phyloP scores from a whole-genome alignment of 2,797 vertebrate species.

The Chelon auratus region DNA sequence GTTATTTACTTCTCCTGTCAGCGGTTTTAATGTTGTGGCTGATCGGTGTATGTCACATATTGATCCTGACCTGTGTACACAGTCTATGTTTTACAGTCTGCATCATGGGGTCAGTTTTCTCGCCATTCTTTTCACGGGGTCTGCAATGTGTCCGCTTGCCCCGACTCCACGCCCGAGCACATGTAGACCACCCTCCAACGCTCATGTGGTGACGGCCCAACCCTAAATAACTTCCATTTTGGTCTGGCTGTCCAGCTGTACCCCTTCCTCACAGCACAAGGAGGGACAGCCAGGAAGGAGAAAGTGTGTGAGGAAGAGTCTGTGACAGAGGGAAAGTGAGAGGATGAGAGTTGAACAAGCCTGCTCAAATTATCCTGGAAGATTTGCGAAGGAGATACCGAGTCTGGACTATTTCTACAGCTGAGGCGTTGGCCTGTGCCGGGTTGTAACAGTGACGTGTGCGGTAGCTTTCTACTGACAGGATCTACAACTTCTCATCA shows the following conservation, averaged over 20 bases:
- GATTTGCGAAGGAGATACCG: not conserved
- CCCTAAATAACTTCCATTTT: conserved; percentile 81
- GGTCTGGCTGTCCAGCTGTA: conserved; percentile 36
- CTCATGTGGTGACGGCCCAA: conserved; percentile 65
- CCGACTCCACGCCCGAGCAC: conserved; percentile 70
- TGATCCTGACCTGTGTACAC: not conserved
- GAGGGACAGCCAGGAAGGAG: conserved; percentile 28
- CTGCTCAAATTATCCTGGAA: conserved; percentile 3
- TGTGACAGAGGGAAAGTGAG: conserved; percentile 30
- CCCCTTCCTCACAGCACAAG: conserved; percentile 29
- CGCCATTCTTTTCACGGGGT: conserved; percentile 47
- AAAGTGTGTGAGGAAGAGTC: conserved; percentile 50
- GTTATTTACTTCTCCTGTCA: no score
- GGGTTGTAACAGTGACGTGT: not conserved
- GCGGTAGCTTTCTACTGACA: not conserved
- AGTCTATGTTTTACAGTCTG: not conserved
- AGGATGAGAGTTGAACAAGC: conserved; percentile 32
- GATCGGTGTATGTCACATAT: not conserved
- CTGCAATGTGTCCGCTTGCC: conserved; percentile 52
- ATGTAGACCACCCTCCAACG: conserved; percentile 56
- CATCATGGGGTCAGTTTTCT: conserved; percentile 4
- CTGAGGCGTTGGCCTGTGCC: not conserved
- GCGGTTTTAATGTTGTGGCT: no score
- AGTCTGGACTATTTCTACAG: conserved; percentile 11
- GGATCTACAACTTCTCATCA: not conserved